phyloP scores from a whole-genome alignment of 2,113 vertebrate species.

The Hymenochirus boettgeri region DNA sequence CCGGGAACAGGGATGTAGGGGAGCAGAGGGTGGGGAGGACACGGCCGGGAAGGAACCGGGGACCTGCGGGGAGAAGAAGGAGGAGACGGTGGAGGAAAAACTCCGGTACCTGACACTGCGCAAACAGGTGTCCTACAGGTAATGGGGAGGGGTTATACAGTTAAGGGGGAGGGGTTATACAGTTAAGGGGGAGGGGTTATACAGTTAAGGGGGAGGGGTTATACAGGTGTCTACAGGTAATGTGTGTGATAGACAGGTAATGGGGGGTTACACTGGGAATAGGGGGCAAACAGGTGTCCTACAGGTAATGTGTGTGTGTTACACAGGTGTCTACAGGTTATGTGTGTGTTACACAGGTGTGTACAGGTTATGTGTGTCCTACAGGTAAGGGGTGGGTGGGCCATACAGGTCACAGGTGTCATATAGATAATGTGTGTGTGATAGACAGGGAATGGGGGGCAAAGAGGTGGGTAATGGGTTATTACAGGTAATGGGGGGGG shows the following conservation, averaged over 20 bases:
- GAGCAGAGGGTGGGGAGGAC: conserved; percentile 63
- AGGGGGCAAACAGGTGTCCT: background rate
- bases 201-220: background rate
- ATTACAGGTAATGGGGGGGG: background rate
- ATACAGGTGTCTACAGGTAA: background rate
- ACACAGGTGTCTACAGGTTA: background rate
- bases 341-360: background rate
- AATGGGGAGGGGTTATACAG: conserved; percentile 46
- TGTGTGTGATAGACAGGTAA: background rate
- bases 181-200: background rate
- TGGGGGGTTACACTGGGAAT: background rate
- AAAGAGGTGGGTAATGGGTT: no score
- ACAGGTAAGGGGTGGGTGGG: conserved; percentile 8
- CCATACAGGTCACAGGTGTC: no score
- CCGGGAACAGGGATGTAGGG: conserved; percentile 56
- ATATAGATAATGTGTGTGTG: background rate
- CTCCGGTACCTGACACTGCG: conserved; percentile 78
- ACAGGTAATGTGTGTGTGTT: background rate
- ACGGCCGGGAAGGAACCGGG: conserved; percentile 52
- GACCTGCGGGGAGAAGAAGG: conserved; percentile 54
- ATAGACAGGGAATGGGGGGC: background rate
- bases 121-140: conserved; percentile 87
- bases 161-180: background rate
- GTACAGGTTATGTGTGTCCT: background rate
- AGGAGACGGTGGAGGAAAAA: conserved; percentile 77